A percentile compares a stretch with the other conserved stretches of the same genome.
Evolutionary conservation across 2,797 vertebrate genomes (phyloP).

Genomic region (Hydrophis major): DNA sequence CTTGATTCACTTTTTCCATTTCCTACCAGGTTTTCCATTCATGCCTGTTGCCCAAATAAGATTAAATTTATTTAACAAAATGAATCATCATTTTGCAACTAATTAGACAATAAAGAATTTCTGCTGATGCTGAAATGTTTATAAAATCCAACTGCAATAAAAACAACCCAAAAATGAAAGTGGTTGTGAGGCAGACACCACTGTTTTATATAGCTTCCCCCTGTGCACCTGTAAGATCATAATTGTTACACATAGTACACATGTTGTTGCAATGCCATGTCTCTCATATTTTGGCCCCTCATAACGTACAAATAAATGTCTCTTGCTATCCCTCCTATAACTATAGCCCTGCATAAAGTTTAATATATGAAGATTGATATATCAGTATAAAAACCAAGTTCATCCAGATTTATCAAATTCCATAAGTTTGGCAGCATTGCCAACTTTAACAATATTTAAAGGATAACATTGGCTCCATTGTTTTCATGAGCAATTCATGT

Average conservation of each 20-base stretch:
- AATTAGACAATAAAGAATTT: neutral
- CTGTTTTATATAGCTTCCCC: neutral
- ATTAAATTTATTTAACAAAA: neutral
- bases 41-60: neutral
- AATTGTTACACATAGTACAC: neutral
- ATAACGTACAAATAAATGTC: neutral
- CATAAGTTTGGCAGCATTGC: neutral
- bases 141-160: neutral
- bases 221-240: neutral
- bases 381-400: neutral
- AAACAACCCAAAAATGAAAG: neutral
- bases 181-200: neutral
- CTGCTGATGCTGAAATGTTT: neutral
- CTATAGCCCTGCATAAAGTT: neutral
- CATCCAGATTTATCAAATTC: neutral
- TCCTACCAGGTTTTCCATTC: too few species aligned
- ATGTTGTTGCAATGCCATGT: neutral
- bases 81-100: neutral
- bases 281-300: neutral
- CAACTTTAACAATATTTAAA: neutral
- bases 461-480: neutral
- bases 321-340: neutral
- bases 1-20: too few species aligned
- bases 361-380: neutral
- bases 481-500: neutral